phyloP scores from a whole-genome alignment of 1,140 invertebrate species.

The Gonatopus flavifemur region DNA sequence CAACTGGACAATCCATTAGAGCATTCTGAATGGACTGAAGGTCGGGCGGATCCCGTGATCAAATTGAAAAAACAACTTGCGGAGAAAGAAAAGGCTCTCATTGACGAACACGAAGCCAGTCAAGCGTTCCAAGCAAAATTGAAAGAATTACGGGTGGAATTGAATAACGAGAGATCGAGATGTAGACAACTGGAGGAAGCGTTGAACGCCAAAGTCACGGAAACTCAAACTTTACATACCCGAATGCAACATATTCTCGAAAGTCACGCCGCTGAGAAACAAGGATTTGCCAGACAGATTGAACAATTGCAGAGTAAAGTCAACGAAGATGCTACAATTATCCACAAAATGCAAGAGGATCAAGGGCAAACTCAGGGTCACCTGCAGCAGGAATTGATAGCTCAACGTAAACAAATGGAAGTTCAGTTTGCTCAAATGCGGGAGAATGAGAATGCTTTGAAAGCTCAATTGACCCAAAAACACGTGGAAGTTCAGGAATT shows the following conservation, averaged over 20 bases:
- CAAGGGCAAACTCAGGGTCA: slow-evolving; percentile 57
- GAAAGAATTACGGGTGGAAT: slow-evolving; percentile 74
- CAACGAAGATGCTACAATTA: slow-evolving; percentile 61
- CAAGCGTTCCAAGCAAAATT: slow-evolving; percentile 72
- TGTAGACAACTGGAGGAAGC: slow-evolving; percentile 64
- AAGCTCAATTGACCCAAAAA: slow-evolving; percentile 56
- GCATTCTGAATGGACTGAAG: slow-evolving; percentile 84
- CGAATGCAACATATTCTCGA: slow-evolving; percentile 66
- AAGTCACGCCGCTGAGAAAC: slow-evolving; percentile 60
- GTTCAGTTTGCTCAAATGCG: slow-evolving; percentile 55
- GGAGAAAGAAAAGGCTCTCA: slow-evolving; percentile 74
- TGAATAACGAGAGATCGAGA: slow-evolving; percentile 67
- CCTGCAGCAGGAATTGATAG: slow-evolving; percentile 55
- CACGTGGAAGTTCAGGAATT: slow-evolving; percentile 60
- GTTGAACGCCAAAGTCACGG: slow-evolving; percentile 53
- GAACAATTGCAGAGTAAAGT: slow-evolving; percentile 64
- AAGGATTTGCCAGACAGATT: slow-evolving; percentile 52
- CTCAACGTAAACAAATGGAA: slow-evolving; percentile 61
- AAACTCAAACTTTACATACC: slow-evolving; percentile 62
- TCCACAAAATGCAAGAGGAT: slow-evolving; percentile 61
- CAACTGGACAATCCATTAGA: slow-evolving; percentile 74
- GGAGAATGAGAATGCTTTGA: slow-evolving; percentile 56
- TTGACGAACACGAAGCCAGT: slow-evolving; percentile 72
- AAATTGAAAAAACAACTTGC: slow-evolving; percentile 84
- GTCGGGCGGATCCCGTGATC: slow-evolving; percentile 80